Evolutionary conservation across 2,888 invertebrate species (phyloP), one percentile per base, ranked within the genome.

Genomic region (Lepidocyrtoides sp.): DNA sequence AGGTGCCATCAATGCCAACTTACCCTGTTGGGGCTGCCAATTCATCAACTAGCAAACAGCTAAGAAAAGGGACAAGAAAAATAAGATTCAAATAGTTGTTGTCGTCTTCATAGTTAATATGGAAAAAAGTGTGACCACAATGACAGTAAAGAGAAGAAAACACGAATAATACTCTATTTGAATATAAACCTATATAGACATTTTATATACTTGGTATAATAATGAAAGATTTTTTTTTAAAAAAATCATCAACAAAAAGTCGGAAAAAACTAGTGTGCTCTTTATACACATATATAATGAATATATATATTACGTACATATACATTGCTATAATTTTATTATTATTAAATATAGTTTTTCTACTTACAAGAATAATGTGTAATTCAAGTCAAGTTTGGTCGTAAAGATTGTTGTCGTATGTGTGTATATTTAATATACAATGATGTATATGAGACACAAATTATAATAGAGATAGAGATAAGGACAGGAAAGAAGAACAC

Each of bases 11-110:
- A 91, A 79, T 91, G 89, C 91, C 66, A 88, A 94, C 97, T 97
- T 97, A 97, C 97, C 97, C 97, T 96, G 93, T 8, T 85, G 94
- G 93, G 84, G 93, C 93, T 93, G 94, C 94, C 94, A 94, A 93
- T 93, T 94, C 94, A 96, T 97, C 97, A 96, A 97, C 97, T 96
- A 97, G 97, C 96, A 97, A 97, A 97, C 97, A 97, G 97, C 97
- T 98, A 95, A 95, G 95, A 95, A 95, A 94, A 95, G 94, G 95
- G 94, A 94, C 95, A 94, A 95, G 95, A 95, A 95, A 95, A 95
- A 87, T 81, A 81, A 82, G 82, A 89, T 89, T 89, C 82, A 82
- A 82, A 89, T 82, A 81, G 82, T 82, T 89, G 82, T 82, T 72
- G 44, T 63, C 60, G 36, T 81, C 81, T 60, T 89, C 79, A 57